These are phyloP conservation scores for Caranx ignobilis DNA, from an alignment of 2,113 vertebrate genomes.

Conservation along the genomic window DNA sequence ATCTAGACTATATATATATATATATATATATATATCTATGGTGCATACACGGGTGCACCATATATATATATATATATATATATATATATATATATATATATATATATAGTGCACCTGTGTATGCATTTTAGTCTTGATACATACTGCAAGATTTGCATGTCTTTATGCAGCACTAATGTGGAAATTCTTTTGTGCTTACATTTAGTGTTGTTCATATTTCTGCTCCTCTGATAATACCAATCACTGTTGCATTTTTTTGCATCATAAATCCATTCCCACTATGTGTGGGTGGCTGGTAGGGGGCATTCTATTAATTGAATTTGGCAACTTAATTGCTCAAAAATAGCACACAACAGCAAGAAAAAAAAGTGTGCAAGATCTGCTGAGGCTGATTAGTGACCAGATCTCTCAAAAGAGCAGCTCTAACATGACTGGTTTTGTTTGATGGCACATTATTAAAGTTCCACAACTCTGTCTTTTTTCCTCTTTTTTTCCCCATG, in stretches of 20 bases:
- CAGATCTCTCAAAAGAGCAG: not conserved
- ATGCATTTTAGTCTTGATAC: not conserved
- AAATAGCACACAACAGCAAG: not conserved
- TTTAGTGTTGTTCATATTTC: conserved; percentile 12
- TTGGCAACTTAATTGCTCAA: not conserved
- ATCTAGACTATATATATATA: not conserved
- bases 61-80: not conserved
- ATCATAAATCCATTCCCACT: not conserved
- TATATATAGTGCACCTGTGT: rapidly evolving
- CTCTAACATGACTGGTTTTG: not conserved
- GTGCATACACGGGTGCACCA: too few species aligned
- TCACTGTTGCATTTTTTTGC: not conserved
- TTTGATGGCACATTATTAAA: not conserved
- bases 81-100: not conserved
- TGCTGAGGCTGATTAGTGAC: not conserved
- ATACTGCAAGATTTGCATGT: not conserved
- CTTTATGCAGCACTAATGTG: not conserved
- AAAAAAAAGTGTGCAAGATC: not conserved
- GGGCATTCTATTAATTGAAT: not conserved
- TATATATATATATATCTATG: too few species aligned
- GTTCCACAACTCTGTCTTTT: not conserved
- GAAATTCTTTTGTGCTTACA: not conserved
- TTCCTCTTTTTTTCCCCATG: not conserved
- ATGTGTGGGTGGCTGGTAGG: not conserved
- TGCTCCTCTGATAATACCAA: conserved; percentile 8